Conservation (phyloP, 2,113 vertebrate genomes). For the Mesitornis unicolor region DNA sequence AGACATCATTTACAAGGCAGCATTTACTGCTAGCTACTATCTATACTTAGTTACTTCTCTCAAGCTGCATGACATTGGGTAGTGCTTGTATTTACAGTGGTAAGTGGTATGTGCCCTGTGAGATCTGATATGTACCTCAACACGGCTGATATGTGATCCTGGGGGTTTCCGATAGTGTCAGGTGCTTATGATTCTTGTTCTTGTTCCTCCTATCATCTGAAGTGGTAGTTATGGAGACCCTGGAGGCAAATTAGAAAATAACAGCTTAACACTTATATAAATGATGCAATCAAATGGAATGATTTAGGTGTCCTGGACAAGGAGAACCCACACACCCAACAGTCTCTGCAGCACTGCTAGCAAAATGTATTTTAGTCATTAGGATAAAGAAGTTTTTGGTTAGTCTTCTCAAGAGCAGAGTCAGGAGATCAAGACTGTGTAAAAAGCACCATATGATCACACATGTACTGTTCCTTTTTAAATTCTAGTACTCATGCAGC, state of each 20-base stretch:
- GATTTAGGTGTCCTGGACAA: background rate
- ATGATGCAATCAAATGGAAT: background rate
- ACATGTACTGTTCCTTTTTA: background rate
- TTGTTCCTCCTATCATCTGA: background rate
- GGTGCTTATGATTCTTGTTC: background rate
- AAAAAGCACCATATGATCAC: background rate
- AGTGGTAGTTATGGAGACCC: background rate
- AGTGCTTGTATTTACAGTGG: background rate
- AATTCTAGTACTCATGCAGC: background rate
- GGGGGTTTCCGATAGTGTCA: background rate
- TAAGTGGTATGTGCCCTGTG: background rate
- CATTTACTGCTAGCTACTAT: background rate
- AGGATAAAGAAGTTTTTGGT: background rate
- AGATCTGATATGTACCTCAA: background rate
- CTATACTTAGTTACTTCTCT: background rate
- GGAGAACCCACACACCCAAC: background rate
- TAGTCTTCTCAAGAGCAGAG: background rate
- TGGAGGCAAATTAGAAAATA: conserved; percentile 15
- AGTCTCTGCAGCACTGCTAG: background rate
- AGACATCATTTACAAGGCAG: background rate
- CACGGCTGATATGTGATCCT: background rate
- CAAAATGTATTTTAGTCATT: background rate
- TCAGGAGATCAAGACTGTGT: background rate
- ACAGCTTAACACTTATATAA: background rate
- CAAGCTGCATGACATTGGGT: background rate